phyloP scores from a whole-genome alignment of 2,797 vertebrate genomes.

The Muscicapa striata region DNA sequence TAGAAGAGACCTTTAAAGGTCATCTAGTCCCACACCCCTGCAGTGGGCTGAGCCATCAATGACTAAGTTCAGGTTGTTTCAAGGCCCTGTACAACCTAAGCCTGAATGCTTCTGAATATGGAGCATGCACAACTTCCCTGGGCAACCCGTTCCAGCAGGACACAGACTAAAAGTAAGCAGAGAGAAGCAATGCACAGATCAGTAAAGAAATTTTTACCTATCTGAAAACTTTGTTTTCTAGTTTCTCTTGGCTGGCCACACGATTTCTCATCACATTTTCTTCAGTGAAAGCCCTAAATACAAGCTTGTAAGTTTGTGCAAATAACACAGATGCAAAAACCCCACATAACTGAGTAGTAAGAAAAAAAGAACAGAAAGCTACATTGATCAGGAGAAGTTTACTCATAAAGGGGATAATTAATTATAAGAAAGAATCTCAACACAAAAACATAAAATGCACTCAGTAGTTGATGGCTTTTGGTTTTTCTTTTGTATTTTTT shows the following conservation, averaged over 20 bases:
- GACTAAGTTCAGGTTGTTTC: not conserved
- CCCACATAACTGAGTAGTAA: not conserved
- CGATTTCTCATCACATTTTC: slow-evolving; percentile 11
- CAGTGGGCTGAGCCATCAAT: not conserved
- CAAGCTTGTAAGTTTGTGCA: not conserved
- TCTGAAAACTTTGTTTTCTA: not conserved
- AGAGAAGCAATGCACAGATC: not conserved
- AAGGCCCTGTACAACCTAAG: not conserved
- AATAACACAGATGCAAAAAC: not conserved
- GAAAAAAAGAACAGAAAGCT: not conserved
- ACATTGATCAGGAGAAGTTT: not conserved
- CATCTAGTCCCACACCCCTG: not conserved
- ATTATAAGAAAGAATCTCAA: not conserved
- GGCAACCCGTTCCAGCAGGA: not conserved
- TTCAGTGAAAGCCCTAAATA: not conserved
- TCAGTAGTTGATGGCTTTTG: not conserved
- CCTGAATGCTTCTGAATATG: not conserved
- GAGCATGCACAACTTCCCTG: not conserved
- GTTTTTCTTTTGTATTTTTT: not conserved
- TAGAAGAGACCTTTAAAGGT: not conserved
- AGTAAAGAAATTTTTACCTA: not conserved
- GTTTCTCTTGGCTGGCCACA: not conserved
- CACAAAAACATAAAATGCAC: not conserved
- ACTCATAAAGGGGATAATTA: slow-evolving; percentile 4
- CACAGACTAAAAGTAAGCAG: not conserved